These are phyloP conservation scores for Gorilla gorilla DNA, from an alignment of 2,113 vertebrate genomes.

Conservation along the genomic window DNA sequence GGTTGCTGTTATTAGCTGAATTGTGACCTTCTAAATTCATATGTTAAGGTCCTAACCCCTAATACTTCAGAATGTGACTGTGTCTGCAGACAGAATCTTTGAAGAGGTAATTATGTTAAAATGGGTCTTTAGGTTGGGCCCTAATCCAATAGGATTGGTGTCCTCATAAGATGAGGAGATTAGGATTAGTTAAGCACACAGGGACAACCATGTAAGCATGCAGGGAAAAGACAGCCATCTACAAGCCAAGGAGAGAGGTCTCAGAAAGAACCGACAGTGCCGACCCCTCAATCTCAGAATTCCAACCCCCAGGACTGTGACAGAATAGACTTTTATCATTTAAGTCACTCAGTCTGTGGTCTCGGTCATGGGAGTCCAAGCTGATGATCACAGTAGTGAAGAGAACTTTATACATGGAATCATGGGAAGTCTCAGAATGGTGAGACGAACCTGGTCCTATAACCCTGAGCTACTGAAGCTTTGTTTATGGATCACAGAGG, in stretches of 20 bases:
- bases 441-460: background rate
- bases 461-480: background rate
- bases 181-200: background rate
- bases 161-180: background rate
- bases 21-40: background rate
- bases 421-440: too few species aligned
- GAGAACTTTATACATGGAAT: background rate
- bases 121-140: background rate
- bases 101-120: background rate
- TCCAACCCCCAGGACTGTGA: background rate
- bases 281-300: background rate
- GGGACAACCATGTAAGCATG: background rate
- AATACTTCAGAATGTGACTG: background rate
- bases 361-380: background rate
- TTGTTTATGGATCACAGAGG: background rate
- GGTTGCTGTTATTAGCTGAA: background rate
- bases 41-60: background rate
- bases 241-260: background rate
- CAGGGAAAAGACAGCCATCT: background rate
- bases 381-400: background rate
- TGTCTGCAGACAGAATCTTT: background rate
- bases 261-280: background rate
- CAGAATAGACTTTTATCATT: background rate
- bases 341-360: background rate
- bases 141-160: background rate